These are phyloP conservation scores for Cyclargus thomasi DNA, from an alignment of 1,140 invertebrate genomes.

Conservation along the genomic window DNA sequence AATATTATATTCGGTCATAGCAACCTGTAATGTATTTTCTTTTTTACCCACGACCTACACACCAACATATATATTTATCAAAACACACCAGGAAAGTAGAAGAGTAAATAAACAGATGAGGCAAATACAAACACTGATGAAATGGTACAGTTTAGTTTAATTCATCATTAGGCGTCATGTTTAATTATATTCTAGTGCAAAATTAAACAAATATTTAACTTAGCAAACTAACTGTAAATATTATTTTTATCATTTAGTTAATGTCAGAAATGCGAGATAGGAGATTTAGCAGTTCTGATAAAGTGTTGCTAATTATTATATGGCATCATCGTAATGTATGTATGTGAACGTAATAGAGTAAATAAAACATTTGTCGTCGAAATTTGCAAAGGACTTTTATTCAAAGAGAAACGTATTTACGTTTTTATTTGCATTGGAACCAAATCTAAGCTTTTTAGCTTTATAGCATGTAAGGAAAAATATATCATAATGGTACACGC, in stretches of 20 bases:
- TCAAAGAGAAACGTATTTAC: too few relatives aligned
- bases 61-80: background rate
- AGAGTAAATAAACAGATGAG: too few relatives aligned
- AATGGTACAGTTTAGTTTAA: background rate
- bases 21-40: too few relatives aligned
- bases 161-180: background rate
- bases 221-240: conserved; percentile 1
- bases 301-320: background rate
- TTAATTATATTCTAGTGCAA: background rate
- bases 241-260: conserved; percentile 2
- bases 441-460: too few relatives aligned
- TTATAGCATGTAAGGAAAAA: too few relatives aligned
- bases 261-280: background rate
- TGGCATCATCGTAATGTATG: background rate
- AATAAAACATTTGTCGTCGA: background rate
- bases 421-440: too few relatives aligned
- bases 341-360: background rate
- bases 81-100: too few relatives aligned
- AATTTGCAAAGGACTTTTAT: background rate
- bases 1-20: too few relatives aligned
- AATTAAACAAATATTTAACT: conserved; percentile 9
- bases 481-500: background rate
- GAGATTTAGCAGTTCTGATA: background rate
- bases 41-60: too few relatives aligned
- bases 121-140: background rate